Base-by-base conservation (phyloP, 2,113 vertebrate species). In the Colaptes auratus region DNA sequence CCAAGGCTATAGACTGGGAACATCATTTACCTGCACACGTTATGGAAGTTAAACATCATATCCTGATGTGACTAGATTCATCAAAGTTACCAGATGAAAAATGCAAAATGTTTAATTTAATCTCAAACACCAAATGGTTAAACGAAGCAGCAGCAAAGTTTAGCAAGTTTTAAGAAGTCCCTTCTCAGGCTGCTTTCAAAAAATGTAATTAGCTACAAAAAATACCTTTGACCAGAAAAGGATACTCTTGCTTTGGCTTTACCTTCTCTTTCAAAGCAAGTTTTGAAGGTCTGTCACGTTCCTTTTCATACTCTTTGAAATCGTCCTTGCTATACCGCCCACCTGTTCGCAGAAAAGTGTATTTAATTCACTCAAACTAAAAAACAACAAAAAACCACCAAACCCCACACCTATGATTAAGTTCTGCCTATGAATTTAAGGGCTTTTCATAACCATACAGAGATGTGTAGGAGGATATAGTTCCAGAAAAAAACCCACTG, bases 201-300 rank as follows among this genome's bases (percentile, higher is more conserved):
- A 94, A 28, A 35, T 46, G 18, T 44, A 52, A 20, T 24, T 53
- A 63, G 31, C 28, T 33, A 2, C 90, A 74, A 75, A 95, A 96
- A 80, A 17, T 9, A 73, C 7, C 19, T 83, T 2, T 59, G 30
- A 92, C 6, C 33, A 88, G 15, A 35, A 84, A 98, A 99, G 98
- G 99, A 99, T 99, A 99, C 99, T 99, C 99, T 86, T 99, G 99
- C 92, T 98, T 99, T 61, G 98, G 98, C 88, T 99, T 99, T 31
- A 96, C 94, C 96, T 99, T 99, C 65, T 99, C 98, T 94, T 99
- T 99, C 70, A 99, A 96, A 85, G 98, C 96, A 97, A 99, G 93
- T 95, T 99, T 99, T 46, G 98, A 98, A 82, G 97, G 90, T 95
- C 91, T 99, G 66, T 98, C 98, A 86, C 92, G 80, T 33, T 99